Evolutionary conservation across 1,140 invertebrate genomes (phyloP).

Genomic region (Glossosoma conforme): DNA sequence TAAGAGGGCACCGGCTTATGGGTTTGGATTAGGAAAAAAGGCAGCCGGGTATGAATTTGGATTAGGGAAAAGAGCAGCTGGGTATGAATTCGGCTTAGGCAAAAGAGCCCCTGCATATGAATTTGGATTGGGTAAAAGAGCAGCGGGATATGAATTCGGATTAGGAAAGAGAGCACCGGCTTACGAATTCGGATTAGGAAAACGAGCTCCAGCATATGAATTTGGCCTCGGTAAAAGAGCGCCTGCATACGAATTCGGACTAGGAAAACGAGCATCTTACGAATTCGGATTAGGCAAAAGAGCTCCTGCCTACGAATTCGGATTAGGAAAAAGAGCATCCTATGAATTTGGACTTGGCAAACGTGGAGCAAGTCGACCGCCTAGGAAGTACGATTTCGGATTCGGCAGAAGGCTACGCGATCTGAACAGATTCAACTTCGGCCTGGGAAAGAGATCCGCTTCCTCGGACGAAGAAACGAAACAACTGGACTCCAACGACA

Average conservation of each 20-base stretch:
- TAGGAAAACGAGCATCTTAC: conserved; percentile 37
- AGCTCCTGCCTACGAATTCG: conserved; percentile 37
- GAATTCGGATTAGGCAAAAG: conserved; percentile 49
- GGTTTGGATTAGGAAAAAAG: conserved; percentile 17
- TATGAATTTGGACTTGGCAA: conserved; percentile 31
- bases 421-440: conserved; percentile 33
- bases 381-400: conserved; percentile 40
- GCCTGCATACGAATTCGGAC: conserved; percentile 35
- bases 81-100: conserved; percentile 39
- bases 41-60: conserved; percentile 41
- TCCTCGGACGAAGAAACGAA: neutral
- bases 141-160: conserved; percentile 36
- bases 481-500: neutral
- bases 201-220: conserved; percentile 36
- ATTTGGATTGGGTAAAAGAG: conserved; percentile 37
- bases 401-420: conserved; percentile 39
- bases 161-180: conserved; percentile 34
- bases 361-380: conserved; percentile 34
- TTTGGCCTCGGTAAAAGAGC: conserved; percentile 42
- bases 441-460: conserved; percentile 33
- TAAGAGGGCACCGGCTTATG: conserved; percentile 32
- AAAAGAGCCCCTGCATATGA: conserved; percentile 37
- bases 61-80: conserved; percentile 43
- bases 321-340: conserved; percentile 37
- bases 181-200: conserved; percentile 50